Base-by-base conservation (phyloP, 2,113 vertebrate genomes). In the Cromileptes altivelis region DNA sequence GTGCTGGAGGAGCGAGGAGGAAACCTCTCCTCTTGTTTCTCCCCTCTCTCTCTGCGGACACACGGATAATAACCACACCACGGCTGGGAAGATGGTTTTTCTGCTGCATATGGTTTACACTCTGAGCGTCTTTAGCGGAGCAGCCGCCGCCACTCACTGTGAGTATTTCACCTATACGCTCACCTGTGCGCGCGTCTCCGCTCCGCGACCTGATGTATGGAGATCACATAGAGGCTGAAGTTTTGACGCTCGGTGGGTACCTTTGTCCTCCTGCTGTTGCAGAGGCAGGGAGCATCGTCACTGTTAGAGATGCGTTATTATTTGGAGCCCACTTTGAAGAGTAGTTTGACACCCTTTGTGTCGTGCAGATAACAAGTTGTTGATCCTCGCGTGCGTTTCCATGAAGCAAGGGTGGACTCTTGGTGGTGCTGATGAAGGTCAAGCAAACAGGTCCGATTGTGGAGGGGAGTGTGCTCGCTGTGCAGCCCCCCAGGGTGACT, bases 131-230 rank as follows among this genome's bases (percentile, higher is more conserved):
- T 64, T 90, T 21, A 52, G 91, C 82, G 89, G 91, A 88, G 91
- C 93, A 1, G 85, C 92, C 75, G 93, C 93, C 83, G 94, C 93
- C 71, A 71, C 88, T 81, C 92, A 93, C 88, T 71, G 94, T 96
- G 88, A 96, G 95, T 96, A 91, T 49, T 50, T 10, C 76, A 45
- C 62, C 80, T 58, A 1, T 12, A 45, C n/a, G 77, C 85, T 79
- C 86, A 92, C 90, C 91, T 92, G 90, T 85, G 73, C 84, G 37
- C 47, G 45, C 61, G n/a, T 33, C 75, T 23, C 18, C 40, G 11
- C 11, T 9, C 25, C 11, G 18, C 11, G 52, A 19, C 52, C 68
- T 70, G 52, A 19, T 19, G 23, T 12, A 15, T 1, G 21, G 5
- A 45, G 37, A 60, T n/a, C 55, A 50, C 11, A 27, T 7, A 18